Conservation (phyloP, 2,113 vertebrate species). For the Spea bombifrons region DNA sequence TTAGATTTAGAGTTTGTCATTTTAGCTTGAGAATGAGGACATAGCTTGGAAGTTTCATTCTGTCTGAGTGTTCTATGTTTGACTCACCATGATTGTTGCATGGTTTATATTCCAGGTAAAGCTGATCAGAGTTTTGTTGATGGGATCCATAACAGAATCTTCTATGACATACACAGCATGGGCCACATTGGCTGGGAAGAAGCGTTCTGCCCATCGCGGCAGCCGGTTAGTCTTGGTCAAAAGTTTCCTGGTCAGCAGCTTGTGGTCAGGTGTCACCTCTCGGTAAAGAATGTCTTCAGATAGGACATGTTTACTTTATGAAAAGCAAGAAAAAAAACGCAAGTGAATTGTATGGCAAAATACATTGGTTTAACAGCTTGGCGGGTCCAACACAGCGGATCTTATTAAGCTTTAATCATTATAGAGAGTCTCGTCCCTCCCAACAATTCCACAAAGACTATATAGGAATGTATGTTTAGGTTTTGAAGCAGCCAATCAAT, state of each 20-base stretch:
- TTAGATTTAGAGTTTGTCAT: background rate
- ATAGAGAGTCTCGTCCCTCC: no score
- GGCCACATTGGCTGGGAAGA: slow-evolving; percentile 86
- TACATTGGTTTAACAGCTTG: no score
- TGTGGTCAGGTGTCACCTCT: slow-evolving; percentile 88
- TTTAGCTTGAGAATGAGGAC: no score
- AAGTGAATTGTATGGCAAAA: background rate
- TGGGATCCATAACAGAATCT: slow-evolving; percentile 93
- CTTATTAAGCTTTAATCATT: no score
- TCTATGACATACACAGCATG: slow-evolving; percentile 92
- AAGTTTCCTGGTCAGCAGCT: slow-evolving; percentile 90
- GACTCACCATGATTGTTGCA: slow-evolving; percentile 82
- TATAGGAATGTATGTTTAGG: no score
- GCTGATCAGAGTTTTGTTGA: slow-evolving; percentile 88
- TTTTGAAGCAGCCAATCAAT: no score
- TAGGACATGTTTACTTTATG: slow-evolving; percentile 89
- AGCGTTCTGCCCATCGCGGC: slow-evolving; percentile 90
- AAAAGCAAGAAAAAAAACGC: background rate
- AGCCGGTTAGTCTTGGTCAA: slow-evolving; percentile 94
- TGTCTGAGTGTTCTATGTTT: no score
- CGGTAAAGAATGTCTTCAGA: slow-evolving; percentile 94
- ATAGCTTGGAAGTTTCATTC: no score
- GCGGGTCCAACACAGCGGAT: no score
- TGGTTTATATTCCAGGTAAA: slow-evolving; percentile 97
- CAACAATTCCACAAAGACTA: no score